A percentile compares a stretch with the other conserved stretches of the same genome.
Conservation (phyloP, 1,140 invertebrate genomes). For the Papilio xuthus region DNA sequence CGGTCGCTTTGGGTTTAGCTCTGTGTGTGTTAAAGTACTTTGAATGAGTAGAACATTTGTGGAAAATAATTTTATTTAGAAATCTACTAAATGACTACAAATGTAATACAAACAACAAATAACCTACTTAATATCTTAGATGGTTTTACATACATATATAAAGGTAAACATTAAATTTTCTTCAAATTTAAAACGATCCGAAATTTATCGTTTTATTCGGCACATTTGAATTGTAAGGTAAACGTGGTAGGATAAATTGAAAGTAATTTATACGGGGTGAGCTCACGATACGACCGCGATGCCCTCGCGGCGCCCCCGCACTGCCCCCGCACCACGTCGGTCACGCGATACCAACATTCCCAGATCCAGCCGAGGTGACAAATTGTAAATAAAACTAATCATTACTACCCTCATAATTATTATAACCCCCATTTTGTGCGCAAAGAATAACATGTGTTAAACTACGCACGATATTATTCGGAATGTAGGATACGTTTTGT, state of each 20-base stretch:
- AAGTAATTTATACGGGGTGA: constrained; percentile 76
- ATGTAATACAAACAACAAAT: too few species aligned
- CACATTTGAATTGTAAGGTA: constrained; percentile 55
- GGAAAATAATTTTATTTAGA: too few species aligned
- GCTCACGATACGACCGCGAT: constrained; percentile 66
- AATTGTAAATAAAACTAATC: constrained; percentile 78
- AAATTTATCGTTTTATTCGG: constrained; percentile 68
- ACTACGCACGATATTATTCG: neutral
- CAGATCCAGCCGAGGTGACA: constrained; percentile 71
- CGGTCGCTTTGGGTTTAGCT: too few species aligned
- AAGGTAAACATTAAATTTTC: neutral
- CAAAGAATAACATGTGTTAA: constrained; percentile 9
- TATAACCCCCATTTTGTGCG: constrained; percentile 50
- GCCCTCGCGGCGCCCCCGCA: constrained; percentile 52
- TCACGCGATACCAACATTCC: constrained; percentile 76
- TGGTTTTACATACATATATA: neutral
- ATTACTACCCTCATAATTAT: constrained; percentile 61
- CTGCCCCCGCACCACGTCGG: neutral
- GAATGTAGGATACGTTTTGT: neutral
- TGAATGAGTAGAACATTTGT: too few species aligned
- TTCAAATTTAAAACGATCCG: constrained; percentile 58
- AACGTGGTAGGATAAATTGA: constrained; percentile 63
- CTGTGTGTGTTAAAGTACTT: too few species aligned
- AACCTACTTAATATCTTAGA: neutral
- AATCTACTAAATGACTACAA: too few species aligned